Base-by-base conservation (phyloP, 2,888 invertebrate species). In the Acleris sparsana region DNA sequence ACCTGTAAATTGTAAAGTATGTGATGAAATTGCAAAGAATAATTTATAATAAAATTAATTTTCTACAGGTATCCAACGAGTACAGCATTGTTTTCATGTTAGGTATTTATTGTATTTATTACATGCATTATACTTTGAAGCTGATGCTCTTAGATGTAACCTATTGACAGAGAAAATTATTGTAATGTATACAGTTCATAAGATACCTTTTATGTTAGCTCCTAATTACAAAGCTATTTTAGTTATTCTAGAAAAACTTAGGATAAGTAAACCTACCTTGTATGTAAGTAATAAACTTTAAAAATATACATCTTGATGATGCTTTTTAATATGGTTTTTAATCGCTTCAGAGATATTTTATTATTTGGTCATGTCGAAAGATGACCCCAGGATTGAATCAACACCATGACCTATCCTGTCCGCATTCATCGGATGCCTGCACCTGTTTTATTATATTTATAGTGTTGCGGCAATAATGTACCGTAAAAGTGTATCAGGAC, bases 101-200 rank as follows among this genome's bases (percentile, higher is more conserved):
- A 83, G 85, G 84, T 90, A 89, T 91, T 90, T 90, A 91, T 89
- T 88, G 87, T 90, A 91, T 88, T 89, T 91, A 89, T 89, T 85
- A 82, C 74, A 84, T 80, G 85, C 83, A 82, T 84, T 80, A 80
- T 73, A 80, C 75, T 80, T 79, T 74, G 78, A 83, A 83, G 82
- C 88, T 86, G 86, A 84, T 84, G 72, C 81, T 85, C 78, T 73
- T 80, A 80, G 78, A 75, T 80, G 76, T 77, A 72, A 70, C 73
- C 79, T 43, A 73, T 80, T 82, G 80, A 82, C 84, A 82, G 73
- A 75, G 72, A 80, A 82, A 75, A 80, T 78, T 81, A 78, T 71
- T 74, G 78, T 79, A 79, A 79, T 87, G 81, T 84, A 86, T 82
- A 89, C 84, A 84, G 82, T 85, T 82, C 86, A 83, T 87, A 81